phyloP scores from a whole-genome alignment of 2,888 invertebrate species.

The Phorcus lineatus region DNA sequence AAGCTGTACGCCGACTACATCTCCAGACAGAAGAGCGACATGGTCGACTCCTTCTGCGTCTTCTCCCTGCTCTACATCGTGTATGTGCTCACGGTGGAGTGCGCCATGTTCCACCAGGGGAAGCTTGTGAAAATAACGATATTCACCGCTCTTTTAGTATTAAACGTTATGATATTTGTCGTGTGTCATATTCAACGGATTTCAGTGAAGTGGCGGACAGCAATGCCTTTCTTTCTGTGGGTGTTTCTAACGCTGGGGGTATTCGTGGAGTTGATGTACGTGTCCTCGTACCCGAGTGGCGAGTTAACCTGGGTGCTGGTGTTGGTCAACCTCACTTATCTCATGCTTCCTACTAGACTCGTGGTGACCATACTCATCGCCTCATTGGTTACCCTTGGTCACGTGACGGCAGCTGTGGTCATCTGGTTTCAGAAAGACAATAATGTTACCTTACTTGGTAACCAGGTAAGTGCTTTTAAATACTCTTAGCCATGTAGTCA shows the following conservation, averaged over 20 bases:
- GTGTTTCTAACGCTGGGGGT: neutral
- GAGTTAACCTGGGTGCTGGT: constrained; percentile 33
- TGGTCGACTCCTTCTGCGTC: constrained; percentile 33
- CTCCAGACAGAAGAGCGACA: constrained; percentile 33
- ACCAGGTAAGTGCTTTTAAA: constrained; percentile 15
- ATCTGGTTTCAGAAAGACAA: neutral
- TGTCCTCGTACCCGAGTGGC: constrained; percentile 28
- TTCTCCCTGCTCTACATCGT: constrained; percentile 27
- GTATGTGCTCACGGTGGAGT: constrained; percentile 17
- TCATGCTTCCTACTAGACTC: constrained; percentile 32
- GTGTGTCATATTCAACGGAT: neutral
- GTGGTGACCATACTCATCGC: constrained; percentile 22
- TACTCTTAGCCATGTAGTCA: too few relatives aligned
- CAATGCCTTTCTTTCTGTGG: neutral
- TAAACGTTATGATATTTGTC: neutral
- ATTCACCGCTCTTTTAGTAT: constrained; percentile 7
- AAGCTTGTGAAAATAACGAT: constrained; percentile 1
- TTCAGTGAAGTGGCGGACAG: neutral
- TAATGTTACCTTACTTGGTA: neutral
- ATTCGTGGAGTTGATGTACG: neutral
- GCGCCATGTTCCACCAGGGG: neutral
- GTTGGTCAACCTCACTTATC: constrained; percentile 35
- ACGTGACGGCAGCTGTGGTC: constrained; percentile 30
- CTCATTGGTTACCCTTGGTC: constrained; percentile 21
- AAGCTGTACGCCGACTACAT: constrained; percentile 36